These are phyloP conservation scores for Mycalesis mineus DNA, from an alignment of 2,888 invertebrate species.

Conservation along the genomic window DNA sequence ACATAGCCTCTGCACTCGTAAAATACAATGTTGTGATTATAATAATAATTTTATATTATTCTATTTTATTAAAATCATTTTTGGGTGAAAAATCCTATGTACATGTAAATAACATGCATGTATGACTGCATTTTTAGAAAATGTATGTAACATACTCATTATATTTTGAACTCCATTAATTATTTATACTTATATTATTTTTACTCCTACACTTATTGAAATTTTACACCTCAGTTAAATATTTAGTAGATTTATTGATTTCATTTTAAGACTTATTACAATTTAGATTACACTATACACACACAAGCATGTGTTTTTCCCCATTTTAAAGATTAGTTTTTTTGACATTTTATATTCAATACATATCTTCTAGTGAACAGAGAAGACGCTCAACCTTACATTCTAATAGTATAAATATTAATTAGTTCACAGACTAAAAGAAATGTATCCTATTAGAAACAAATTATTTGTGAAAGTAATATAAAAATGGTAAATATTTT, in stretches of 20 bases:
- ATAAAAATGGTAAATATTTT: too few species aligned
- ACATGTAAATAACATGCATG: too few species aligned
- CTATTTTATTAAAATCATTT: too few species aligned
- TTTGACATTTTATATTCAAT: background rate
- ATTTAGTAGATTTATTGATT: background rate
- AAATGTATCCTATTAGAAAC: too few species aligned
- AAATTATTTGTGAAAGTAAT: too few species aligned
- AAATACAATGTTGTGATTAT: background rate
- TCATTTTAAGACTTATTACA: background rate
- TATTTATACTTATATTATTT: too few species aligned
- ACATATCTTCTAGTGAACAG: constrained; percentile 42
- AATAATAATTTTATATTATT: too few species aligned
- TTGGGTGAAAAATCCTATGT: too few species aligned
- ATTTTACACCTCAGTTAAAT: background rate
- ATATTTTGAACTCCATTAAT: too few species aligned
- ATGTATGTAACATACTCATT: too few species aligned
- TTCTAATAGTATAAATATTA: constrained; percentile 21
- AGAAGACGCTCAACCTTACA: constrained; percentile 60
- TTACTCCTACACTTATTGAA: too few species aligned
- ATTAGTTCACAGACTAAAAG: constrained; percentile 1
- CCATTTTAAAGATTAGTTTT: background rate
- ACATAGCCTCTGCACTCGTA: background rate
- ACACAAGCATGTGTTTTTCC: background rate
- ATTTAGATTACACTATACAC: background rate
- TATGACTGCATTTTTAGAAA: too few species aligned